Base-by-base conservation (phyloP, 92 coral and sea anemone species). In the Phenganax stokvisi region DNA sequence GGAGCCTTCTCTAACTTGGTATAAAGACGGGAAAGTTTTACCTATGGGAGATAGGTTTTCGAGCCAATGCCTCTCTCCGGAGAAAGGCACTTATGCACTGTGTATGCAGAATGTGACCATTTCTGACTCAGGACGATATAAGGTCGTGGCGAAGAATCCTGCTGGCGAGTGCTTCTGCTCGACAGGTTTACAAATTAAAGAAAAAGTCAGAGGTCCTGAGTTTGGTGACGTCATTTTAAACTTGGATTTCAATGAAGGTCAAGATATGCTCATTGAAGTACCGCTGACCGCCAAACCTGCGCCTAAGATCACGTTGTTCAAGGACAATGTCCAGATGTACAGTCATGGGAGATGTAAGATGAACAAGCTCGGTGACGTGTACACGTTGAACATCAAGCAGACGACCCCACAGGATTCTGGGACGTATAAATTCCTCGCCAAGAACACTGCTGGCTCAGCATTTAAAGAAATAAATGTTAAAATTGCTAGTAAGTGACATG, bases 261-360 rank as follows among this genome's bases (percentile, higher is more conserved):
- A 87, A 72, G 94, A 89, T 44, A 90, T 96, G 28, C 84, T 91
- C 60, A 88, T 91, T 70, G 98, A 94, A 71, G 90, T 93, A 80
- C 94, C 97, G 66, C 90, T 92, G 73, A 90, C 88, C 15, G 98
- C 97, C 37, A 87, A 86, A 51, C 98, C 98, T 25, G 55, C 81
- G 16, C 92, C 98, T 57, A 81, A 85, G 15, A 86, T 94, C 66
- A 85, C 90, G 74, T 94, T 97, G 98, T 91, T 85, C 84, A 91
- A 90, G 76, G 97, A 87, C 77, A 89, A 86, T 54, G 83, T 88
- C 20, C 80, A 89, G 79, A 25, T 79, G 37, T 64, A 15, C 31
- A 64, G 57, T 30, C 25, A 52, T 27, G 74, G 37, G 54, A 54
- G 83, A 29, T 79, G 83, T 64, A 79, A 65, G 74, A 79, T 86